Evolutionary conservation across 2,888 invertebrate genomes (phyloP).

Genomic region (Aspidiotus rigidus): DNA sequence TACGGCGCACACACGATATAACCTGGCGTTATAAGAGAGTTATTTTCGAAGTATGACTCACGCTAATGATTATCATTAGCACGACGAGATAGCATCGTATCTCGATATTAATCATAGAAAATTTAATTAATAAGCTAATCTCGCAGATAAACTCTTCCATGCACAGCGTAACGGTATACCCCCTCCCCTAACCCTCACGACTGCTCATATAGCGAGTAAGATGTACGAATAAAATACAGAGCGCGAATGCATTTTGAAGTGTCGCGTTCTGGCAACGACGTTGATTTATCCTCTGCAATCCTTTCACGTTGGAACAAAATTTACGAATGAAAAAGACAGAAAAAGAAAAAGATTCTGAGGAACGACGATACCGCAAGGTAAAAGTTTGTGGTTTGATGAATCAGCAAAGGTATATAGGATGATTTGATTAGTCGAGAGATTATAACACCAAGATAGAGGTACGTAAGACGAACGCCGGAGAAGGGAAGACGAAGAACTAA

Average conservation of each 20-base stretch:
- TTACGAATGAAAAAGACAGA: constrained; percentile 3
- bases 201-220: too few species aligned
- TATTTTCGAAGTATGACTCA: neutral
- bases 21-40: too few species aligned
- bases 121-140: constrained; percentile 2
- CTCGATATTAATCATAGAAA: neutral
- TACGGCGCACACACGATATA: too few species aligned
- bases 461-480: neutral
- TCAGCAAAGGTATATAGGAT: constrained; percentile 12
- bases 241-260: too few species aligned
- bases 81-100: neutral
- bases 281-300: too few species aligned
- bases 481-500: neutral
- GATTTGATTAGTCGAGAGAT: constrained; percentile 10
- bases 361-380: neutral
- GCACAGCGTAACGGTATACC: neutral
- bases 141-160: neutral
- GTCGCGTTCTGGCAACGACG: too few species aligned
- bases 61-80: neutral
- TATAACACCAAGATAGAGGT: constrained; percentile 11
- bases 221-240: too few species aligned
- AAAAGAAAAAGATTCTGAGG: constrained; percentile 6
- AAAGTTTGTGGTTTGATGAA: neutral
- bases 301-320: neutral
- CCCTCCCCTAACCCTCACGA: neutral